Conservation (phyloP, 2,888 invertebrate species). For the Hirtodrosophila cameraria region DNA sequence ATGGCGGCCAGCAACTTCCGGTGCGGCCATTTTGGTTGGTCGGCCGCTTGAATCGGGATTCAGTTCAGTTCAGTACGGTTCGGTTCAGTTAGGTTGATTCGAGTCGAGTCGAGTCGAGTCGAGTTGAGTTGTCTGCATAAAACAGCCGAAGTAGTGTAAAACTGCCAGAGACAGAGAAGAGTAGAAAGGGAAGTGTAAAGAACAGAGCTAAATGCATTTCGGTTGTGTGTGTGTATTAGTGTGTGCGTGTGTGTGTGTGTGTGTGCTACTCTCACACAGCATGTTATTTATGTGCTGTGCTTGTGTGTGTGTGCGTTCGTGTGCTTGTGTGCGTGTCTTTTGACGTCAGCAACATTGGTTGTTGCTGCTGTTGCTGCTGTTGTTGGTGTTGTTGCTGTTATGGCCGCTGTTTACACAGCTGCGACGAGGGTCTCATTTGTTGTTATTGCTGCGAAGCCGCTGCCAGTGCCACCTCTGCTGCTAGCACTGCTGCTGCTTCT, state of each 20-base stretch:
- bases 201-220: conserved; percentile 59
- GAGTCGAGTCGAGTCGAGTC: conserved; percentile 14
- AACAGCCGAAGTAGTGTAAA: conserved; percentile 12
- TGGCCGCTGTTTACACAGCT: conserved; percentile 72
- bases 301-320: conserved; percentile 3
- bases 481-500: conserved; percentile 9
- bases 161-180: conserved; percentile 7
- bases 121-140: conserved; percentile 66
- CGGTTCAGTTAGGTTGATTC: conserved; percentile 38
- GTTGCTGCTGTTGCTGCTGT: conserved; percentile 61
- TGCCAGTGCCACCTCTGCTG: conserved; percentile 12
- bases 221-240: conserved; percentile 8
- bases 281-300: conserved; percentile 8
- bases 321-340: conserved; percentile 38
- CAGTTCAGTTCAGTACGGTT: conserved; percentile 29
- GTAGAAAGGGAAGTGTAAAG: not conserved
- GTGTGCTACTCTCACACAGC: too few species aligned
- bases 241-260: conserved; percentile 4
- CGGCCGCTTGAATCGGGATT: conserved; percentile 51
- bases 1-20: conserved; percentile 70
- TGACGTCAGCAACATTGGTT: conserved; percentile 68
- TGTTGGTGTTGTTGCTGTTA: conserved; percentile 55
- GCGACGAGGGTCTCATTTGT: conserved; percentile 64
- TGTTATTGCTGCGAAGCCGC: conserved; percentile 56
- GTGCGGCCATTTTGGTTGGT: conserved; percentile 71